phyloP scores from a whole-genome alignment of 2,797 vertebrate genomes.

The Cetoscarus ocellatus region DNA sequence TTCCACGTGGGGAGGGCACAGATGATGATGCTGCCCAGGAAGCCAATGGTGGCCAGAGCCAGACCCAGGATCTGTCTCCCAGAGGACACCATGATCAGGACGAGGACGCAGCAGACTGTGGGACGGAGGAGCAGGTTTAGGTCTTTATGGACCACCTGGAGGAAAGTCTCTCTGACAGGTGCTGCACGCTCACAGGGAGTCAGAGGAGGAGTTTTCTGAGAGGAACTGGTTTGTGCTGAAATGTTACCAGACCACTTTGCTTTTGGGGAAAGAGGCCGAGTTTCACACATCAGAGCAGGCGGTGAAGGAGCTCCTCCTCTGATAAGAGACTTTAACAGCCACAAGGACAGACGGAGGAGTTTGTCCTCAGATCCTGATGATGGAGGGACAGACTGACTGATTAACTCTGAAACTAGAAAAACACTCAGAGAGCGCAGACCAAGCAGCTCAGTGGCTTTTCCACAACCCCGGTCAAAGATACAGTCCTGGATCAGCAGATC shows the following conservation, averaged over 20 bases:
- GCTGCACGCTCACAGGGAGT: not conserved
- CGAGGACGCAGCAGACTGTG: not conserved
- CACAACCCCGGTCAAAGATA: too few relatives aligned
- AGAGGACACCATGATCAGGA: constrained; percentile 85
- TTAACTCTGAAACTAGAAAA: too few relatives aligned
- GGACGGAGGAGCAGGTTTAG: not conserved
- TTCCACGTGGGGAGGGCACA: constrained; percentile 91
- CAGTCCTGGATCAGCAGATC: too few relatives aligned
- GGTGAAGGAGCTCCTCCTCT: too few relatives aligned
- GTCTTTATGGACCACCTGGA: constrained; percentile 1
- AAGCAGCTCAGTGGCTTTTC: too few relatives aligned
- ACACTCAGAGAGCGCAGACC: too few relatives aligned
- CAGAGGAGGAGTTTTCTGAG: constrained; percentile 51
- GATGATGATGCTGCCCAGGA: constrained; percentile 87
- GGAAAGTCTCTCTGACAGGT: not conserved
- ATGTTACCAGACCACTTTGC: constrained; percentile 37
- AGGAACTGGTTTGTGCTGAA: constrained; percentile 55
- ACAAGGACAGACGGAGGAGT: too few relatives aligned
- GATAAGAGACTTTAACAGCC: too few relatives aligned
- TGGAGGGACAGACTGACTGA: too few relatives aligned
- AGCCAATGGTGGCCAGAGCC: constrained; percentile 86
- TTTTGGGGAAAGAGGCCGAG: constrained; percentile 3
- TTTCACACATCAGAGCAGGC: constrained; percentile 16
- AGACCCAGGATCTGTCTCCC: constrained; percentile 89
- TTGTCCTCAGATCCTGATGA: too few relatives aligned